These are phyloP conservation scores for Tapera naevia DNA, from an alignment of 2,797 vertebrate species.

Conservation along the genomic window DNA sequence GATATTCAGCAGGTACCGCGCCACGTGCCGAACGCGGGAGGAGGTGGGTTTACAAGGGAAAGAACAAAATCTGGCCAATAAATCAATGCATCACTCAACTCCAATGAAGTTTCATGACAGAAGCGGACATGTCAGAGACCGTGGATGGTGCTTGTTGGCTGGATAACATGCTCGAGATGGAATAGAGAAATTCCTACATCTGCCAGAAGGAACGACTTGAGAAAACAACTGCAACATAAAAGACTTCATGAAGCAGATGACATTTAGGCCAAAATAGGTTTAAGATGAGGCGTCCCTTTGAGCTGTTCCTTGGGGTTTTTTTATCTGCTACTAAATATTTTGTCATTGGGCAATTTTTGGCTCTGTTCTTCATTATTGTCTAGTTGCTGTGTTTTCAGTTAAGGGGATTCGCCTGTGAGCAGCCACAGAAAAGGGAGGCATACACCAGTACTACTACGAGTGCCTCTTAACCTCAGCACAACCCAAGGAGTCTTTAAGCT, in stretches of 20 bases:
- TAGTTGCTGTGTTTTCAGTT: slow-evolving; percentile 60
- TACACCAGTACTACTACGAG: not conserved
- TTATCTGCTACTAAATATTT: slow-evolving; percentile 61
- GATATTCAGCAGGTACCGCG: not conserved
- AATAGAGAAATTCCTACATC: not conserved
- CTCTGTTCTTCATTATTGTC: slow-evolving; percentile 64
- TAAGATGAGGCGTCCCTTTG: slow-evolving; percentile 85
- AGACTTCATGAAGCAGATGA: slow-evolving; percentile 77
- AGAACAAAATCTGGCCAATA: not conserved
- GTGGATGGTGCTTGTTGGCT: not conserved
- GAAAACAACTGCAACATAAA: slow-evolving; percentile 78
- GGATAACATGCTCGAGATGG: not conserved
- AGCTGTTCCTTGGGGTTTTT: slow-evolving; percentile 67
- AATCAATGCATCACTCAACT: not conserved
- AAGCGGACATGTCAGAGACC: rapidly evolving
- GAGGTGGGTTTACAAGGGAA: not conserved
- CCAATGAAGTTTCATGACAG: not conserved
- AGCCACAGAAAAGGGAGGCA: not conserved
- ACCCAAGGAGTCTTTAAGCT: not conserved
- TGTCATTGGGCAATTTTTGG: not conserved
- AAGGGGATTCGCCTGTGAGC: slow-evolving; percentile 28
- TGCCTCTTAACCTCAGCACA: not conserved
- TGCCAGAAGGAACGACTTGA: slow-evolving; percentile 65
- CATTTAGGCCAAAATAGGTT: slow-evolving; percentile 86
- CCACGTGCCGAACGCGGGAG: rapidly evolving